Base-by-base conservation (phyloP, 1,140 invertebrate genomes). In the Drosophila micromelanica region DNA sequence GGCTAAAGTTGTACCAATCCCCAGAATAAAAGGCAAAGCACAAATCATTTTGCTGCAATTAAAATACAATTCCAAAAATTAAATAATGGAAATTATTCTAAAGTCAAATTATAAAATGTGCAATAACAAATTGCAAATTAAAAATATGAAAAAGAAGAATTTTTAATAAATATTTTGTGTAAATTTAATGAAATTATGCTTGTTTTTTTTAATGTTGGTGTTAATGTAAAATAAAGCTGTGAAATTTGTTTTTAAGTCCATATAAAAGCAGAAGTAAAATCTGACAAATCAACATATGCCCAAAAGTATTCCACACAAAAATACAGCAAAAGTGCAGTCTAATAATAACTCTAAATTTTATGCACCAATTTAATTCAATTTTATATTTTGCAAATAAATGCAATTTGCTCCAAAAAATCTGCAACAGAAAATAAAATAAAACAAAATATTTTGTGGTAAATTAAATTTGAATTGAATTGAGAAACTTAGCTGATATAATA, bases 11-110 rank as follows among this genome's bases (percentile, higher is more conserved):
- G 43, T 84, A 80, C 87, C 87, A 90, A 2, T 77, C 72, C 42
- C 76, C 76, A 9, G 76, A 76, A 52, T 87, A 90, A 38, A 73
- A 70, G 1, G 70, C 79, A 61, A 84, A 74, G 27, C 64, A 74
- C 51, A 90, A 37, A 23, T 86, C 75, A 15, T 81, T 62, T 49
- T 85, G 76, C 85, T 90, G 64, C 7, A 70, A 63, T 32, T 17
- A 27, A 23, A 35, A 52, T n/a, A 40, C 8, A 23, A 56, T 1
- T 23, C 6, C 32, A 35, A 11, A 23, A 37, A 51, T 46, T 12
- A 35, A 68, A 38, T 11, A 45, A 38, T 15, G 57, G 11, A 32
- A 38, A 45, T 17, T 11, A 45, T n/a, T 61, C 40, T 1, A 20
- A 38, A 27, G 27, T 35, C n/a, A 17, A 17, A 2, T 17, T 17